Conservation (phyloP, 1,140 invertebrate species). For the Paracyclopina nana region DNA sequence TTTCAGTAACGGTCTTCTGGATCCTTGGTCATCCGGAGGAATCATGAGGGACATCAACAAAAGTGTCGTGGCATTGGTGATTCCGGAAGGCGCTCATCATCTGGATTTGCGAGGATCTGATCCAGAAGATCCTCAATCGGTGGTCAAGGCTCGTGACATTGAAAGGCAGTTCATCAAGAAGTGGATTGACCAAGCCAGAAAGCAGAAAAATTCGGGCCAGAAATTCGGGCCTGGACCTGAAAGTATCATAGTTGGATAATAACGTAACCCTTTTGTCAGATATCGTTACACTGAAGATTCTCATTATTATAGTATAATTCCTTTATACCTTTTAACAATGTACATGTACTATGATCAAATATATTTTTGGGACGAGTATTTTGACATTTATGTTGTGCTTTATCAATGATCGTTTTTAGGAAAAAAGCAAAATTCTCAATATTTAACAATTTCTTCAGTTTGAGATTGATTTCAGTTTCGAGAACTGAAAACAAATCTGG, state of each 20-base stretch:
- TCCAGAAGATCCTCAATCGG: constrained; percentile 43
- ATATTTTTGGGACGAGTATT: too few relatives aligned
- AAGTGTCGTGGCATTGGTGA: constrained; percentile 47
- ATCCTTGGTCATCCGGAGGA: constrained; percentile 83
- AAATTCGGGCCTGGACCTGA: not conserved
- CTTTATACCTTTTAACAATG: too few relatives aligned
- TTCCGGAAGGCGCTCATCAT: constrained; percentile 79
- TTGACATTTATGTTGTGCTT: too few relatives aligned
- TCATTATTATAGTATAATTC: too few relatives aligned
- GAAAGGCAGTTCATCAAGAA: constrained; percentile 42
- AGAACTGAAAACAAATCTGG: too few relatives aligned
- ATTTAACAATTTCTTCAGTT: too few relatives aligned
- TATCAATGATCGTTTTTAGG: too few relatives aligned
- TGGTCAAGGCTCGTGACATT: constrained; percentile 41
- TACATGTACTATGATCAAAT: too few relatives aligned
- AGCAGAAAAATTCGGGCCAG: not conserved
- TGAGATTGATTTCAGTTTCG: too few relatives aligned
- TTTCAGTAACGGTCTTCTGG: constrained; percentile 62
- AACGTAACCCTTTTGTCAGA: too few relatives aligned
- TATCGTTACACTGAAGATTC: too few relatives aligned
- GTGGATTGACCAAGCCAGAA: constrained; percentile 35
- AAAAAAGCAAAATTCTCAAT: too few relatives aligned
- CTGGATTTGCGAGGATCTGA: constrained; percentile 57
- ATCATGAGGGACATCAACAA: constrained; percentile 47
- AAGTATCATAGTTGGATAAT: not conserved